Base-by-base conservation (phyloP, 2,888 invertebrate species). In the Sesamia inferens region DNA sequence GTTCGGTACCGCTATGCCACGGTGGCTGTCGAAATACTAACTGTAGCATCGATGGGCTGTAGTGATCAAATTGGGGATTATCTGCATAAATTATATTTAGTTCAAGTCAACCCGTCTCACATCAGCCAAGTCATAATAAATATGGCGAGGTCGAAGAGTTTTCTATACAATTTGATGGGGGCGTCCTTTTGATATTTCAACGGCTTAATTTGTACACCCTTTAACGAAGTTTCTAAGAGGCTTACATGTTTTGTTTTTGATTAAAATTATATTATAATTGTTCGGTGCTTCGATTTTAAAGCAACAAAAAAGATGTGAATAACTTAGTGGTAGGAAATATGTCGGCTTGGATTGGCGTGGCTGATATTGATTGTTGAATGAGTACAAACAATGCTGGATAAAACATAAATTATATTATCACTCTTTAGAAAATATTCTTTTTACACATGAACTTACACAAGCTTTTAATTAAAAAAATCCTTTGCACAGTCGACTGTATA, bases 191-290 rank as follows among this genome's bases (percentile, higher is more conserved):
- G 74, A 72, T 79, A 69, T 82, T 73, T 66, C 59, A 78, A 71
- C 66, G 71, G 79, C 70, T 82, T 82, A 85, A 69, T 71, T 76
- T 74, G 74, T 73, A 82, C 54, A 58, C 48, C 62, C 64, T 64
- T 58, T 62, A 75, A 65, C 69, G 63, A 68, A 76, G 69, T 85
- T 79, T 47, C 11, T 79, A 83, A 85, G 85, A 76, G 68, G 83
- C 76, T 83, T 83, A 85, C 63, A 71, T 57, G 74, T 67, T 79
- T 73, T 85, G 79, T 79, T 82, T 78, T 58, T 82, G 63, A 82
- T 85, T 58, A 64, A 71, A 85, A 79, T 83, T 75, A 76, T 65
- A 76, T 70, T 71, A 64, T 85, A 85, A 83, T 85, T 85, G 74
- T 48, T 59, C 48, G 64, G 51, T 67, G 78, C 55, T 47, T 47